These are phyloP conservation scores for Andrena hattorfiana DNA, from an alignment of 2,888 invertebrate species.

Conservation along the genomic window DNA sequence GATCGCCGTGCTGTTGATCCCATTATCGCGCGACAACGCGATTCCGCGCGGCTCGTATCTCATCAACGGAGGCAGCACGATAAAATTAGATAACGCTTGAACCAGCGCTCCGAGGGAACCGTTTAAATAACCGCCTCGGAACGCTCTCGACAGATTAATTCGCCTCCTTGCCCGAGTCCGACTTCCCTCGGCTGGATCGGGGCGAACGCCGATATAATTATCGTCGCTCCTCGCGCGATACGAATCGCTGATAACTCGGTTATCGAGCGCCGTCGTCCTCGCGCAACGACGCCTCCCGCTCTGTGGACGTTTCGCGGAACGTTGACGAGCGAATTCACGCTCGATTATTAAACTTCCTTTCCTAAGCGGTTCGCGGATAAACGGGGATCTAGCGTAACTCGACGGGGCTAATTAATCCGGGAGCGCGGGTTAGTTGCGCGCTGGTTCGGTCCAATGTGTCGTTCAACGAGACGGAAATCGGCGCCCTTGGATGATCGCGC, in stretches of 20 bases:
- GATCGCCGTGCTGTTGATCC: conserved; percentile 29
- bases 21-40: conserved; percentile 51
- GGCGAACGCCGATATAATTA: conserved; percentile 50
- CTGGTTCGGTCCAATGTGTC: conserved; percentile 9
- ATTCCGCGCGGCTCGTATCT: conserved; percentile 44
- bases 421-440: conserved; percentile 23
- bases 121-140: conserved; percentile 24
- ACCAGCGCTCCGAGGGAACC: conserved; percentile 28
- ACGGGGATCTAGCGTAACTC: conserved; percentile 21
- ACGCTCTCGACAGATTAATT: conserved; percentile 17
- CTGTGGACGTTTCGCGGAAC: conserved; percentile 27
- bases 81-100: conserved; percentile 35
- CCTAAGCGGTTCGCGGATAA: conserved; percentile 29
- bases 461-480: too few species aligned
- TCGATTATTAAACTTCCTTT: conserved; percentile 47
- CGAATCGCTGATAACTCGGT: conserved; percentile 60
- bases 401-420: conserved; percentile 54
- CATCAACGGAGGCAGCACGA: conserved; percentile 29
- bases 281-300: conserved; percentile 49
- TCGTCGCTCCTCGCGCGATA: conserved; percentile 39
- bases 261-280: conserved; percentile 36
- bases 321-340: conserved; percentile 58
- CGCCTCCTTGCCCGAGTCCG: neutral
- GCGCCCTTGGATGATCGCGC: too few species aligned
- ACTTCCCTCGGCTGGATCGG: conserved; percentile 16